Percentiles rank a stretch among this genome's conserved stretches.
Conservation (phyloP, 2,888 invertebrate genomes). For the Oligia fasciuncula region DNA sequence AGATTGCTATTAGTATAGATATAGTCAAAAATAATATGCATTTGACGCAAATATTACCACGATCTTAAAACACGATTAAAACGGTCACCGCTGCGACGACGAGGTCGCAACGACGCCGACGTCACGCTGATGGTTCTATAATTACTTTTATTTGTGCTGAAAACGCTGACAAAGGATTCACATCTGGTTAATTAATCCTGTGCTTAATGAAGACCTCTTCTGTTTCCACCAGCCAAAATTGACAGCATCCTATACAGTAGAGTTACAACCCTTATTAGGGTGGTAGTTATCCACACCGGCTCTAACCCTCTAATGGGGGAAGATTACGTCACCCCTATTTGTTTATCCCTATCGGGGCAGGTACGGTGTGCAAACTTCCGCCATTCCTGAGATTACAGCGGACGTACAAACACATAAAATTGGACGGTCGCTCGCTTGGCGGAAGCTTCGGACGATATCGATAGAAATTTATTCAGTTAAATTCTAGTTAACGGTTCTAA, state of each 20-base stretch:
- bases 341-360: conserved; percentile 39
- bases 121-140: neutral
- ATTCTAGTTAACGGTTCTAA: conserved; percentile 15
- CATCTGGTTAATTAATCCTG: conserved; percentile 1
- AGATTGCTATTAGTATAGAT: too few relatives aligned
- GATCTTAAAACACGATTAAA: conserved; percentile 14
- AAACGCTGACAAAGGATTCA: neutral
- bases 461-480: conserved; percentile 38
- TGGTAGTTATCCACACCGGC: conserved; percentile 25
- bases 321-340: conserved; percentile 27
- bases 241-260: neutral
- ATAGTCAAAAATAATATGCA: neutral
- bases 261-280: conserved; percentile 8
- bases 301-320: conserved; percentile 2
- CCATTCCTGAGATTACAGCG: conserved; percentile 40
- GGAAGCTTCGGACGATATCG: conserved; percentile 29
- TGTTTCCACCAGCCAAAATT: neutral
- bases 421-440: conserved; percentile 8
- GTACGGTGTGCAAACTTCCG: conserved; percentile 37
- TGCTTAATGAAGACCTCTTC: conserved; percentile 1
- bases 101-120: neutral
- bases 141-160: conserved; percentile 5
- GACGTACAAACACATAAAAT: conserved; percentile 42
- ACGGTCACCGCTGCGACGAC: neutral
- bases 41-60: neutral